Evolutionary conservation across 1,140 invertebrate species (phyloP), one percentile per base, ranked within the genome.

Genomic region (Lepidurus apus): DNA sequence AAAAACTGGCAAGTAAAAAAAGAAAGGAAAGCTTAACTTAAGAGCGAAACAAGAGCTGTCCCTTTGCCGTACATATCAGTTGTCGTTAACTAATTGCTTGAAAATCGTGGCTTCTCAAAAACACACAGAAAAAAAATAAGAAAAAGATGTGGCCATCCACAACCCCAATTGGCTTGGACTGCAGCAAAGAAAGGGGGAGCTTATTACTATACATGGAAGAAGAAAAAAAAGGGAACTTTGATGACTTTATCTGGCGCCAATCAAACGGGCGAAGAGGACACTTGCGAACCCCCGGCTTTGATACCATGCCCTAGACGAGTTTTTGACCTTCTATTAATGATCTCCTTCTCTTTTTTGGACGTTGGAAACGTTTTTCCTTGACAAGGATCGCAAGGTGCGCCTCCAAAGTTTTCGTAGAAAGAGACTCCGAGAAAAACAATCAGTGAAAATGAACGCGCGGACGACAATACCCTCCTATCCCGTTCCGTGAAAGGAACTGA

Each of bases 161-260:
- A n/a, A 65, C 17, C 13, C 53, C 53, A 65, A 65, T 65, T 65
- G 53, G 53, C 53, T 65, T 17, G 9, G 53, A 65, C 53, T 21
- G 13, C 13, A 65, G 53, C n/a, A 13, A 13, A 7, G 21, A 47
- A 65, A 65, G 17, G 53, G 13, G 17, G 21, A 65, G 53, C 53
- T 65, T 65, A 65, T 65, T 21, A n/a, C 53, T 65, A 21, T 65
- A 65, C 53, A 65, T 65, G 53, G 53, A 65, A 13, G 53, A 1
- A 1, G 53, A 65, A 9, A n/a, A n/a, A n/a, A n/a, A n/a, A n/a
- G n/a, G n/a, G 53, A n/a, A 65, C 53, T 65, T 65, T 65, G 53
- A 65, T 65, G 53, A 13, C 53, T 65, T 65, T 65, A 65, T 65
- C 53, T 65, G 53, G 53, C 53, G 53, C 53, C 53, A 65, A 65